phyloP scores from a whole-genome alignment of 2,888 invertebrate species.

The Pyrgus malvae region DNA sequence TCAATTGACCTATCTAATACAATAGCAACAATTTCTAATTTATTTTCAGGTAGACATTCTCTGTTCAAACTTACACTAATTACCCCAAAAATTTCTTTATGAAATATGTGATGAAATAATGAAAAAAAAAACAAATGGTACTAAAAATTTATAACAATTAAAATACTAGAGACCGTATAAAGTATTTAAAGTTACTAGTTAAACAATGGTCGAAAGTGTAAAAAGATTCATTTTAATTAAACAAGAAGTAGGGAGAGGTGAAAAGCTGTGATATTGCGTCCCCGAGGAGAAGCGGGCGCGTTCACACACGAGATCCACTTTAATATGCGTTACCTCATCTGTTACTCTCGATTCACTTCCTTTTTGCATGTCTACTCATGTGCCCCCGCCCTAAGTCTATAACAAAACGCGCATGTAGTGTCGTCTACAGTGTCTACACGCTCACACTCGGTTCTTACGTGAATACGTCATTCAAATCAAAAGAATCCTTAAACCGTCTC shows the following conservation, averaged over 20 bases:
- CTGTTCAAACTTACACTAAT: too few species aligned
- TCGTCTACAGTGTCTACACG: constrained; percentile 4
- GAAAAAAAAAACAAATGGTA: too few species aligned
- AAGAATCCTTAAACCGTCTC: constrained; percentile 16
- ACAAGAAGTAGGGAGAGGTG: background rate
- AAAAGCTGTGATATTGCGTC: constrained; percentile 15
- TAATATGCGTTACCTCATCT: constrained; percentile 28
- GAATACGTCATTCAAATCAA: constrained; percentile 23
- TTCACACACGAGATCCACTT: constrained; percentile 24
- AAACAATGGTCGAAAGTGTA: background rate
- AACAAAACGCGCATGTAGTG: constrained; percentile 18
- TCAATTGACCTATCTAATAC: too few species aligned
- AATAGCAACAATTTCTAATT: too few species aligned
- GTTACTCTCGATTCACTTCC: constrained; percentile 27
- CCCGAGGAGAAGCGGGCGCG: constrained; percentile 10
- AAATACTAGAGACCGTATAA: too few species aligned
- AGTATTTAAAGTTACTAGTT: background rate
- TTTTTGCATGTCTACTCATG: constrained; percentile 26
- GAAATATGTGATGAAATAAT: too few species aligned
- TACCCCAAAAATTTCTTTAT: too few species aligned
- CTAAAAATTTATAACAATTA: too few species aligned
- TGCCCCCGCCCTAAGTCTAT: constrained; percentile 22
- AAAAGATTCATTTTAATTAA: background rate
- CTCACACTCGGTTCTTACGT: constrained; percentile 10
- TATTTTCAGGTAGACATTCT: too few species aligned